Percentiles rank a stretch among this genome's conserved stretches.
Conservation (phyloP, 2,113 vertebrate species). For the Rhinichthys klamathensis region DNA sequence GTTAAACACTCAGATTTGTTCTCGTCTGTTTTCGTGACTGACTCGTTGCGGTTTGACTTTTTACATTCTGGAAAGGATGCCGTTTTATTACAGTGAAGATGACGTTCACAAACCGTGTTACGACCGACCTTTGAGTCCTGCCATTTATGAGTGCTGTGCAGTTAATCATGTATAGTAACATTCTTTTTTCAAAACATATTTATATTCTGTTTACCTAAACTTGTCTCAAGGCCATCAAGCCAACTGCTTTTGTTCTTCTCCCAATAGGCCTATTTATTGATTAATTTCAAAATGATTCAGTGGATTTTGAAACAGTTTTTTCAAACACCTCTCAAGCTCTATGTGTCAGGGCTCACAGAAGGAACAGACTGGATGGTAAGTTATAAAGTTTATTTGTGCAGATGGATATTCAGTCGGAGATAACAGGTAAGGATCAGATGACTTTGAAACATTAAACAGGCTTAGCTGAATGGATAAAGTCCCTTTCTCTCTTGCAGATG, state of each 20-base stretch:
- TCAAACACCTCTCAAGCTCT: not conserved
- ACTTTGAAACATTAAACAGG: no score
- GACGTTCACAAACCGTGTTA: not conserved
- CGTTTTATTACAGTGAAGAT: not conserved
- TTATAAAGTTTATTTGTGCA: no score
- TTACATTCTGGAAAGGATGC: not conserved
- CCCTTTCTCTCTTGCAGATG: no score
- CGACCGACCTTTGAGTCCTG: not conserved
- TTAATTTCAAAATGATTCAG: not conserved
- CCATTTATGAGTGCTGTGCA: not conserved
- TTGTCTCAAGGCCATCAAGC: not conserved
- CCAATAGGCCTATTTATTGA: no score
- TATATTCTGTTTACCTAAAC: not conserved
- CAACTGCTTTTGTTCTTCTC: not conserved
- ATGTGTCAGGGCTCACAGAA: no score
- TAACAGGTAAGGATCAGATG: no score
- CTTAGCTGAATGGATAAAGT: no score
- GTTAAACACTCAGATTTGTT: not conserved
- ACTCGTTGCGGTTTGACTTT: not conserved
- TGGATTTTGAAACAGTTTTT: not conserved
- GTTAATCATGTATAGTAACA: not conserved
- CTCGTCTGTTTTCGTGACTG: not conserved
- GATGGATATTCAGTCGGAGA: no score
- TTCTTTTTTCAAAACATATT: not conserved
- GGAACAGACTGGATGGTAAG: no score